These are phyloP conservation scores for Chauna torquata DNA, from an alignment of 2,113 vertebrate genomes.

Conservation along the genomic window DNA sequence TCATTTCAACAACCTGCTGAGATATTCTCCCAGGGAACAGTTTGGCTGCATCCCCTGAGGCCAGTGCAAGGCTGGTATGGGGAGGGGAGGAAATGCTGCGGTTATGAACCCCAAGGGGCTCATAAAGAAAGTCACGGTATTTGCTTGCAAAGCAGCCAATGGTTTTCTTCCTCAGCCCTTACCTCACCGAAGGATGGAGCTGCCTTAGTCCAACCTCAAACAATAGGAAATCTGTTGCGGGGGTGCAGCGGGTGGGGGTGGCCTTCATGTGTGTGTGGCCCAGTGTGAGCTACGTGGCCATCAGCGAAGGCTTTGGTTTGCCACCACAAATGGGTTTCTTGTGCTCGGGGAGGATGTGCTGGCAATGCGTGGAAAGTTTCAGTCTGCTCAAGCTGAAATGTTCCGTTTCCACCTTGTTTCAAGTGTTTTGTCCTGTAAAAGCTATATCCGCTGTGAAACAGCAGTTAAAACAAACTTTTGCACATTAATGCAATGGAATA, in stretches of 20 bases:
- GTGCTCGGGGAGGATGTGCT: background rate
- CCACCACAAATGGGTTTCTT: background rate
- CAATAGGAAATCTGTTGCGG: background rate
- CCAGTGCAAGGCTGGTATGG: accelerated
- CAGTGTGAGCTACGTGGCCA: background rate
- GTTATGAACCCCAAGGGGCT: background rate
- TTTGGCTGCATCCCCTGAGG: background rate
- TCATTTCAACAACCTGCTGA: background rate
- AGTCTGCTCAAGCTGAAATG: background rate
- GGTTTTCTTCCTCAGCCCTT: background rate
- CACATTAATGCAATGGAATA: background rate
- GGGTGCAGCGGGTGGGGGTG: background rate
- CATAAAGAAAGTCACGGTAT: background rate
- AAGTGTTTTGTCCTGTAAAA: background rate
- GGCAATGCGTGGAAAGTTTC: background rate
- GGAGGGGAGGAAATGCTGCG: background rate
- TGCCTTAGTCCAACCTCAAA: background rate
- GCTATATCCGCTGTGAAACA: background rate
- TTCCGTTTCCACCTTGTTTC: background rate
- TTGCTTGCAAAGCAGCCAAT: background rate
- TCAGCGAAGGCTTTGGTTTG: background rate
- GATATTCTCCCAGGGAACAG: background rate
- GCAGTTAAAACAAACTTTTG: background rate
- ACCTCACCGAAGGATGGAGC: background rate
- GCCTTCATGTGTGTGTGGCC: background rate